phyloP scores from a whole-genome alignment of 2,888 invertebrate genomes.

The Cephus sareptanus region DNA sequence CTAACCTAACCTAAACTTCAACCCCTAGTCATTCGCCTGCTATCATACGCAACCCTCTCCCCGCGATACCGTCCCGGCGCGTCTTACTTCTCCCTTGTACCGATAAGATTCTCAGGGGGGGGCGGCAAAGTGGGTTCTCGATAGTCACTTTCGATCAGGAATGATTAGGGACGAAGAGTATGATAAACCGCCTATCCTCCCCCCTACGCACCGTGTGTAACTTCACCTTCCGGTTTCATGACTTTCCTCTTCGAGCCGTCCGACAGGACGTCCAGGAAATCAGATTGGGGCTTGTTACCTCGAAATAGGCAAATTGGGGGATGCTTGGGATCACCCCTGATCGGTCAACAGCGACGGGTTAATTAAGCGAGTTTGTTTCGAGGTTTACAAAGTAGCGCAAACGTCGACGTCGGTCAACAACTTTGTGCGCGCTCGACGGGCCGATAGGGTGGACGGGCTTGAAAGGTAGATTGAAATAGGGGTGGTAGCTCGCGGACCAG shows the following conservation, averaged over 20 bases:
- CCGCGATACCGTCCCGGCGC: constrained; percentile 19
- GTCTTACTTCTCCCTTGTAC: not conserved
- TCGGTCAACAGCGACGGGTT: not conserved
- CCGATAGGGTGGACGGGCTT: constrained; percentile 3
- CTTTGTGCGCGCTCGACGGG: constrained; percentile 1
- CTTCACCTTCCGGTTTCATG: not conserved
- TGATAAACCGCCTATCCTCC: not conserved
- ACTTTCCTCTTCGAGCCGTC: not conserved
- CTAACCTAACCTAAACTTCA: constrained; percentile 52
- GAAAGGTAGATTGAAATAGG: constrained; percentile 17
- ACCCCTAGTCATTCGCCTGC: constrained; percentile 31
- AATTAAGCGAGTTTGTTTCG: constrained; percentile 7
- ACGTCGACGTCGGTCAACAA: constrained; percentile 10
- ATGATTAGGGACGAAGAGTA: not conserved
- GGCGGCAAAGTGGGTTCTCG: not conserved
- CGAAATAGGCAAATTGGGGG: not conserved
- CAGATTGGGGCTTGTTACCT: not conserved
- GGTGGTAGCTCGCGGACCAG: not conserved
- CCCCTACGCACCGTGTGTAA: not conserved
- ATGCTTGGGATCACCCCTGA: not conserved
- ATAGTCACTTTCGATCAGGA: not conserved
- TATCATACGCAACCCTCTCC: constrained; percentile 33
- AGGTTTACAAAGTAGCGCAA: constrained; percentile 6
- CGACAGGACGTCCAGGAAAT: not conserved
- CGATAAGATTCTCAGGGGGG: not conserved